Base-by-base conservation (phyloP, 2,113 vertebrate genomes). In the Nycticorax nycticorax region DNA sequence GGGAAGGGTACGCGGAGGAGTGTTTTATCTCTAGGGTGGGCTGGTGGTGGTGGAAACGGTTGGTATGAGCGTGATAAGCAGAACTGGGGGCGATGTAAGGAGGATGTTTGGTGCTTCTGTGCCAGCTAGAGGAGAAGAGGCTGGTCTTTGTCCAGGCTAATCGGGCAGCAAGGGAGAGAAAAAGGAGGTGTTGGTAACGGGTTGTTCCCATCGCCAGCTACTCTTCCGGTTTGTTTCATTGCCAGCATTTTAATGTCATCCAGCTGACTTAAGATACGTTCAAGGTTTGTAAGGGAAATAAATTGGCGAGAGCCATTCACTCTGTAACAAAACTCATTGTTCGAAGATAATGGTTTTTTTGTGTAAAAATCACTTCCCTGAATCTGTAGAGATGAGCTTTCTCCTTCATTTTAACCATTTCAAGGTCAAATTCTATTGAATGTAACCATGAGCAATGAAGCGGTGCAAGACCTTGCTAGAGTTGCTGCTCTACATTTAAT, bases 151-250 rank as follows among this genome's bases (percentile, higher is more conserved):
- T 12, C 37, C 37, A 15, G 59, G 23, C 5, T 33, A 1, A 2
- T 5, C 0, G 1, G 17, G 10, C 21, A 5, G 4, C 0, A 10
- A 33, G 39, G n/a, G 52, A 47, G 35, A 33, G 32, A 10, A 10
- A 32, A 23, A 6, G 23, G 43, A 53, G 37, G 27, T 0, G 0
- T 3, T 20, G 20, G 16, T 43, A 24, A 33, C 16, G 15, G 47
- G 9, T 12, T 43, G 20, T 35, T 52, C 33, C 47, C 12, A 3
- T 67, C 47, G 32, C 32, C 26, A 50, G 1, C 33, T 26, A 2
- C 16, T 37, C 19, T 39, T 27, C 7, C 26, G 6, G 12, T n/a
- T 79, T 12, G 11, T 10, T 75, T 76, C 41, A 14, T 23, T 64
- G 82, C 21, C 48, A 66, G 39, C 6, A 4, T 33, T 93, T 33